Percentiles rank a stretch among this genome's conserved stretches.
phyloP scores from a whole-genome alignment of 2,113 vertebrate genomes.

The Spilogale gracilis region DNA sequence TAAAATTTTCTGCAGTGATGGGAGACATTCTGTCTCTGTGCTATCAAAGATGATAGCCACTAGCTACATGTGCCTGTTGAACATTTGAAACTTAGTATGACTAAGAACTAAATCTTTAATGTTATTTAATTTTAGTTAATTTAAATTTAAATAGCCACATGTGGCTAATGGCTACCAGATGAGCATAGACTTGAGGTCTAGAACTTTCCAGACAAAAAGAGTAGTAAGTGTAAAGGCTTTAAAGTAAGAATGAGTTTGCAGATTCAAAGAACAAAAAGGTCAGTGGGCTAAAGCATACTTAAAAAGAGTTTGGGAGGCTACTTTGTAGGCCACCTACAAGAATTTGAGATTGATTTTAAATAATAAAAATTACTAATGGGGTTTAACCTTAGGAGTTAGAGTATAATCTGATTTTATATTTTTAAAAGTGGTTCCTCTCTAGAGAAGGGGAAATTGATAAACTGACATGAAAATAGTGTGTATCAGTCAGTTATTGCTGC shows the following conservation, averaged over 20 bases:
- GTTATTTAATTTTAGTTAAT: background rate
- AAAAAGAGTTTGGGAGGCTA: background rate
- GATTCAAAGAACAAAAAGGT: background rate
- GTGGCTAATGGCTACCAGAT: background rate
- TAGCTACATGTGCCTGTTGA: background rate
- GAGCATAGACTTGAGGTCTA: background rate
- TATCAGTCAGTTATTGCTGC: background rate
- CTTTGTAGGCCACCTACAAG: background rate
- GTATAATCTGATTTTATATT: background rate
- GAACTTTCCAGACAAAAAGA: background rate
- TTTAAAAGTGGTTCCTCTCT: background rate
- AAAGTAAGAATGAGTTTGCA: background rate
- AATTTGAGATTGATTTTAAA: conserved; percentile 34
- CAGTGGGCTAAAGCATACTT: background rate
- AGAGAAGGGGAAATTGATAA: background rate
- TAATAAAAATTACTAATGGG: conserved; percentile 34
- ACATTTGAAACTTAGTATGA: background rate
- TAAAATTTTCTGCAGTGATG: background rate
- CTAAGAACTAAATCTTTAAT: background rate
- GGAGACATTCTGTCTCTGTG: background rate
- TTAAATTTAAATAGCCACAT: conserved; percentile 5
- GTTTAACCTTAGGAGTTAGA: background rate
- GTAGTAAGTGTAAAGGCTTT: background rate
- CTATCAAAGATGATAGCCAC: background rate
- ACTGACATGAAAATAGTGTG: background rate